These are phyloP conservation scores for Gymnocheta viridis DNA, from an alignment of 2,888 invertebrate genomes.

Conservation along the genomic window DNA sequence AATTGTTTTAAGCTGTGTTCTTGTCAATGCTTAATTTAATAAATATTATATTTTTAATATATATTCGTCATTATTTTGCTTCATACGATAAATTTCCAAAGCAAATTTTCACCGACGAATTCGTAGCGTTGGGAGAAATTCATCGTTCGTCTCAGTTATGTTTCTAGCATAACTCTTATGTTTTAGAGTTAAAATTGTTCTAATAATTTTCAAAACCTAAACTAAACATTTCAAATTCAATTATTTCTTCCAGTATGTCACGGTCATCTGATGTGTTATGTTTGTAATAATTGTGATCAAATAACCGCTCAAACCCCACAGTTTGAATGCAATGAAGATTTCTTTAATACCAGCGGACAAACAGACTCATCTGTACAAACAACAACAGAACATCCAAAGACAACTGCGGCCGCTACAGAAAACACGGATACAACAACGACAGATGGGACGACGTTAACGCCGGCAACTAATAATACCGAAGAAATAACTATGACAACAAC, in stretches of 20 bases:
- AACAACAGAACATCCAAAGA: slow-evolving; percentile 40
- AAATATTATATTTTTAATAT: too few species aligned
- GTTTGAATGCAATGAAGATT: slow-evolving; percentile 75
- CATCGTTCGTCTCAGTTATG: too few species aligned
- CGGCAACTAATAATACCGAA: slow-evolving; percentile 23
- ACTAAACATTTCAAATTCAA: not conserved
- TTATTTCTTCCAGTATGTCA: slow-evolving; percentile 71
- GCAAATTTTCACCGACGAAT: too few species aligned
- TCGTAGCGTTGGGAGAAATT: too few species aligned
- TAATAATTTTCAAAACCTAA: not conserved
- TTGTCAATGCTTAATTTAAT: too few species aligned
- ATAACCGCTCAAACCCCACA: slow-evolving; percentile 71
- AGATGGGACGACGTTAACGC: not conserved
- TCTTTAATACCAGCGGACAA: slow-evolving; percentile 73
- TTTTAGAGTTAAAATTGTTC: too few species aligned
- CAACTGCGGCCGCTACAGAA: not conserved
- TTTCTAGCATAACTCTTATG: too few species aligned
- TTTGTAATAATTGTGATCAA: slow-evolving; percentile 77
- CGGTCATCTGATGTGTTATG: slow-evolving; percentile 77
- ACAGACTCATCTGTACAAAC: slow-evolving; percentile 73
- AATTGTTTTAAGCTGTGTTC: too few species aligned
- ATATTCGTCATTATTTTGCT: too few species aligned
- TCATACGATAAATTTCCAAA: too few species aligned
- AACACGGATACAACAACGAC: slow-evolving; percentile 22
- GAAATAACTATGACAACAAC: slow-evolving; percentile 22